These are phyloP conservation scores for Dysmachus trigonus DNA, from an alignment of 2,888 invertebrate species.

Conservation along the genomic window DNA sequence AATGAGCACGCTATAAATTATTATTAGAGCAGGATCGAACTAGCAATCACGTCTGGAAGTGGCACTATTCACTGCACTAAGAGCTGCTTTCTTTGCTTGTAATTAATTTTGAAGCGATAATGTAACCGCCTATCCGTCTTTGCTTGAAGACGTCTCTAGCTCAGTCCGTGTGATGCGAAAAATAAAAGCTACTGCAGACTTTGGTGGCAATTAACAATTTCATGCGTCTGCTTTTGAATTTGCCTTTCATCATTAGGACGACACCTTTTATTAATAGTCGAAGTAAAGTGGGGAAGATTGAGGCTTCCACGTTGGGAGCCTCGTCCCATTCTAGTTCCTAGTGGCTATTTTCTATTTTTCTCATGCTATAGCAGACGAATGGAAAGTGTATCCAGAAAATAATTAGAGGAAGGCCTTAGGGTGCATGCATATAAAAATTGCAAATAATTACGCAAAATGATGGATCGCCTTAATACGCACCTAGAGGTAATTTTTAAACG, in stretches of 20 bases:
- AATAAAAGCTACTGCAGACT: neutral
- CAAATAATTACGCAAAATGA: slow-evolving; percentile 30
- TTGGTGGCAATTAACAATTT: slow-evolving; percentile 27
- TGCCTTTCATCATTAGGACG: slow-evolving; percentile 33
- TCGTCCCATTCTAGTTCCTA: neutral
- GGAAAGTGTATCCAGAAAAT: slow-evolving; percentile 7
- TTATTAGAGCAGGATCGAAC: neutral
- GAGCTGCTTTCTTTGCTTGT: neutral
- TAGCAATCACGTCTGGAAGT: slow-evolving; percentile 4
- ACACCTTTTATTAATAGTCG: slow-evolving; percentile 32
- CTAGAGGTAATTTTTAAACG: neutral
- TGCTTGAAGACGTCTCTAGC: neutral
- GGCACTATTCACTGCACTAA: neutral
- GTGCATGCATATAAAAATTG: slow-evolving; percentile 14
- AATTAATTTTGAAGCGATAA: slow-evolving; percentile 18
- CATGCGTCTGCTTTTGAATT: slow-evolving; percentile 23
- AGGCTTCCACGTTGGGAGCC: neutral
- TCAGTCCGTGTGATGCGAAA: neutral
- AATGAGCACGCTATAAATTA: slow-evolving; percentile 12
- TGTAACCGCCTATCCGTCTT: neutral
- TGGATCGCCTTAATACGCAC: slow-evolving; percentile 24
- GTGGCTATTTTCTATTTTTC: neutral
- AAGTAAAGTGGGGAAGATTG: neutral
- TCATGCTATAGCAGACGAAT: neutral
- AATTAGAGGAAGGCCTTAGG: slow-evolving; percentile 18